Evolutionary conservation across 2,888 invertebrate genomes (phyloP).

Genomic region (Drosophila mimetica): DNA sequence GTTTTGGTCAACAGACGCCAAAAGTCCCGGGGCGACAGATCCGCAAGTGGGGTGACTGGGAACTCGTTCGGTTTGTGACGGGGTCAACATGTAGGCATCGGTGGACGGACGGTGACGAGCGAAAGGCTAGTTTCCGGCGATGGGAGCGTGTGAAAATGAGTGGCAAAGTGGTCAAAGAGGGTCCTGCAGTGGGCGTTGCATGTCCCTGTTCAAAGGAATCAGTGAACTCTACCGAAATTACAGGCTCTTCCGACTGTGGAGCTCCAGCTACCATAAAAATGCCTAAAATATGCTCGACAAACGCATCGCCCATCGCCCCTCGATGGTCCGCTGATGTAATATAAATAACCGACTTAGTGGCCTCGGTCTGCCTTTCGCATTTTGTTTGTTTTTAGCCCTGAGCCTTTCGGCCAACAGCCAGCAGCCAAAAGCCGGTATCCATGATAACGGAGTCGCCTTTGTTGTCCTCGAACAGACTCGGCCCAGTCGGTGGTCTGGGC

Average conservation of each 20-base stretch:
- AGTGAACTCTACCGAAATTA: background rate
- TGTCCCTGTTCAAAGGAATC: background rate
- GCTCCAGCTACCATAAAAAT: constrained; percentile 20
- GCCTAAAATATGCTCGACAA: constrained; percentile 48
- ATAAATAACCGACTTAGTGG: constrained; percentile 77
- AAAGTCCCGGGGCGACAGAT: constrained; percentile 43
- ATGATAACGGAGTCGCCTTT: constrained; percentile 48
- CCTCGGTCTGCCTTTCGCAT: constrained; percentile 33
- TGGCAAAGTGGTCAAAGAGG: constrained; percentile 29
- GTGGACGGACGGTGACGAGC: constrained; percentile 11
- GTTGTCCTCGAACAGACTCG: constrained; percentile 43
- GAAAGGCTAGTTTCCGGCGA: constrained; percentile 7
- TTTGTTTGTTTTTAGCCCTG: constrained; percentile 68
- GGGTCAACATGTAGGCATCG: constrained; percentile 56
- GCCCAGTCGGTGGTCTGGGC: constrained; percentile 19
- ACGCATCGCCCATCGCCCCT: constrained; percentile 26
- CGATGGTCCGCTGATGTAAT: constrained; percentile 65
- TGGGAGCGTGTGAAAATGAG: constrained; percentile 64
- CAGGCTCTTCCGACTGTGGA: background rate
- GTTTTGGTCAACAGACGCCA: constrained; percentile 69
- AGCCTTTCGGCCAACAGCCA: constrained; percentile 19
- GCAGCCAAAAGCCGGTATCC: constrained; percentile 4
- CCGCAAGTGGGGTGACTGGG: constrained; percentile 13
- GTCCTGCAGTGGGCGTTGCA: background rate
- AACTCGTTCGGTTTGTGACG: constrained; percentile 36